Base-by-base conservation (phyloP, 2,797 vertebrate species). In the Intellagama lesueurii region DNA sequence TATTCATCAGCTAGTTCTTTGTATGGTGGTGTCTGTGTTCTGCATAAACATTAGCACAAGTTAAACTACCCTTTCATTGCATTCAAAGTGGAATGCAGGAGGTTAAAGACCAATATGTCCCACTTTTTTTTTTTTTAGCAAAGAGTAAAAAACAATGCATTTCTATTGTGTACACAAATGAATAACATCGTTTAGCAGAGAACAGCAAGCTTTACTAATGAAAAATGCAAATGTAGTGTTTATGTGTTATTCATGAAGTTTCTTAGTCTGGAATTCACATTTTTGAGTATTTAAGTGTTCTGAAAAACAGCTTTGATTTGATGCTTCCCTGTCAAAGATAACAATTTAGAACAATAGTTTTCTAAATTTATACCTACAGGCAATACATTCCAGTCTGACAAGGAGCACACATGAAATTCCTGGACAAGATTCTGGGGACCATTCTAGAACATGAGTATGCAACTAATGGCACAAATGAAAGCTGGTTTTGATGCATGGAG, bases 221-320 rank as follows among this genome's bases (percentile, higher is more conserved):
- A 95, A 94, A 95, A 94, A 68, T 22, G 52, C 94, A 94, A 93
- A 92, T 94, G 94, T 44, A 60, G 88, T 49, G 16, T 92, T 88
- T 85, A 88, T 92, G 91, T 89, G 52, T 92, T 96, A 93, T 95
- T 95, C 22, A 96, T 95, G 81, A 93, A 91, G 77, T 87, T 60
- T 91, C 88, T 83, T 87, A 91, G 95, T 52, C 40, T 60, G 89
- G 91, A 91, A 85, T 87, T 94, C 85, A 92, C 93, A 87, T 83
- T 89, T 94, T 92, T 73, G 30, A 91, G 85, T 91, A 90, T 91
- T 95, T 94, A 88, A 49, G 83, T 94, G 30, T 22, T 91, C 90
- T 93, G 90, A 49, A 92, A 95, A 94, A 2, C 24, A 40, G 92
- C 92, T 94, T 94, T 56, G 44, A 17, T 26, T 80, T 92, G 92